Evolutionary conservation across 2,797 vertebrate species (phyloP).

Genomic region (Zalophus californianus): DNA sequence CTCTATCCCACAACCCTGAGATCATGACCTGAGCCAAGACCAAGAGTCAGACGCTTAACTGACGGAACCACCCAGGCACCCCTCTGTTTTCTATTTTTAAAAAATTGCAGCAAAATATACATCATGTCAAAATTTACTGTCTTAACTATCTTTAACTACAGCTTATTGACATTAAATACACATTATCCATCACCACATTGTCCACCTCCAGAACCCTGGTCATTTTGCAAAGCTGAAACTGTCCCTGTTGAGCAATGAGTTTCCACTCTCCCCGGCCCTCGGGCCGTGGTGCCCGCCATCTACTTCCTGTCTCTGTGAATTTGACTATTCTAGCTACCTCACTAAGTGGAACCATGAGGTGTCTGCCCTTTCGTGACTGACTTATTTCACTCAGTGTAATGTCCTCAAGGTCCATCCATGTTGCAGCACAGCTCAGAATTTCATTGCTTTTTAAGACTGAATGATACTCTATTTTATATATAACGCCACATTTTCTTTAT

Average conservation of each 20-base stretch:
- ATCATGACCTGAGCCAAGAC: background rate
- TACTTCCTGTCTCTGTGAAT: too few relatives aligned
- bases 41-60: background rate
- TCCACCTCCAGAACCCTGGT: background rate
- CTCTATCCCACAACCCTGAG: background rate
- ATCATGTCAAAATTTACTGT: background rate
- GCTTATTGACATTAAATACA: background rate
- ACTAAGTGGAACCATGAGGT: too few relatives aligned
- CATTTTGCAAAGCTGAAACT: background rate
- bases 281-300: too few relatives aligned
- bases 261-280: too few relatives aligned
- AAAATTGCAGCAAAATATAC: background rate
- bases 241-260: background rate
- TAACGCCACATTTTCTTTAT: background rate
- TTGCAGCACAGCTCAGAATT: background rate
- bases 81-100: background rate
- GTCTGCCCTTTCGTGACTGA: background rate
- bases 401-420: background rate
- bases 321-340: too few relatives aligned
- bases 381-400: background rate
- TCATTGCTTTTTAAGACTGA: background rate
- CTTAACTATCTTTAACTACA: background rate
- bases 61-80: accelerated
- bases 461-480: background rate
- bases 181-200: background rate